Evolutionary conservation across 2,113 vertebrate genomes (phyloP), one percentile per base, ranked within the genome.

Genomic region (Oncorhynchus kisutch): DNA sequence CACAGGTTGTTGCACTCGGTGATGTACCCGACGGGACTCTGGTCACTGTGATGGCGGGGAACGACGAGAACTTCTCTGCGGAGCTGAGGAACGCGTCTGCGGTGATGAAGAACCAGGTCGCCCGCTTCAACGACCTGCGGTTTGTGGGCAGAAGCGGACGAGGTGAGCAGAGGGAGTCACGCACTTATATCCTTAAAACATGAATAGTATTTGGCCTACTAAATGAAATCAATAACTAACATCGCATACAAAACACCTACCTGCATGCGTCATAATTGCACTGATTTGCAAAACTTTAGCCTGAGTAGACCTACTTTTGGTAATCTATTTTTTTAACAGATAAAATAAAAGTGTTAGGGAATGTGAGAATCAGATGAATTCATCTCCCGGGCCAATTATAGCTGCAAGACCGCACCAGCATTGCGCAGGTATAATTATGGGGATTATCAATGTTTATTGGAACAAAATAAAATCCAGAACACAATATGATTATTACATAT

Each of bases 31-130:
- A 99, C 87, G 97, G 97, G 64, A 99, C 97, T 2, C 95, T 99
- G 92, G 98, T 99, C 88, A 99, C 98, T 0, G 98, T 99, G 87
- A 99, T 99, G 98, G 98, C 98, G 72, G 98, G 98, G n/a, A 99
- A 99, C 0, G 98, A 99, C 25, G 98, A 99, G 94, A 99, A 99
- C 91, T 99, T 98, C 84, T 99, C 98, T 67, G 98, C 98, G 49
- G 98, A 99, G 89, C 94, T 99, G 92, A 94, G 98, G 72, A 99
- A 99, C 67, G 98, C 98, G 29, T 99, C 97, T 6, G 98, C 97
- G 0, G 98, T 99, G 76, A 98, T 99, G 97, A 99, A 99, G 94
- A 99, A 99, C 92, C 98, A 99, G 91, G 97, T 99, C 86, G 97
- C 97, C 81, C 95, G 98, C 49, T 99, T 99, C 92, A 99, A 99